phyloP scores from a whole-genome alignment of 2,888 invertebrate species.

The Eilema caniola region DNA sequence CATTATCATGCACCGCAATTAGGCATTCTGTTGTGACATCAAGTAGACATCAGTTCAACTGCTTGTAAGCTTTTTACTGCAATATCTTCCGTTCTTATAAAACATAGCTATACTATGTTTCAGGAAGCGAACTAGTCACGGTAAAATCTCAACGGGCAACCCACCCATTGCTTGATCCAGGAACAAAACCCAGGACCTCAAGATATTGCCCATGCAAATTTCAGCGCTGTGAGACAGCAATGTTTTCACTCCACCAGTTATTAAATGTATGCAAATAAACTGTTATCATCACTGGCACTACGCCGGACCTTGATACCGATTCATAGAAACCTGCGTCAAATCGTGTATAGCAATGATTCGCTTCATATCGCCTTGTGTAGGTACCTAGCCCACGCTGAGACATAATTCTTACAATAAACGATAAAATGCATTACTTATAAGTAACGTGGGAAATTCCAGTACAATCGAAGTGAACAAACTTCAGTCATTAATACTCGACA shows the following conservation, averaged over 20 bases:
- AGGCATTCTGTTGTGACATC: background rate
- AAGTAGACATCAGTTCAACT: background rate
- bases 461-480: too few species aligned
- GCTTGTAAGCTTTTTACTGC: background rate
- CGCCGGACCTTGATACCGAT: background rate
- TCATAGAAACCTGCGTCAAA: background rate
- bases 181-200: background rate
- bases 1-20: background rate
- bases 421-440: background rate
- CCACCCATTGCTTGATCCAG: background rate
- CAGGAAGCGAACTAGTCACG: too few species aligned
- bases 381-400: background rate
- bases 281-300: background rate
- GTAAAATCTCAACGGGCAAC: background rate
- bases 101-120: background rate
- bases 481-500: background rate
- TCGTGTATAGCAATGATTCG: background rate
- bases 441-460: background rate
- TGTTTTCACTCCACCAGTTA: background rate
- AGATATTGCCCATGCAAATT: background rate
- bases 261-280: background rate
- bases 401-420: background rate
- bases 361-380: background rate
- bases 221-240: background rate
- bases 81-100: background rate